Percentiles rank a stretch among this genome's conserved stretches.
These are phyloP conservation scores for Sclerurus mexicanus DNA, from an alignment of 2,113 vertebrate genomes.

Conservation along the genomic window DNA sequence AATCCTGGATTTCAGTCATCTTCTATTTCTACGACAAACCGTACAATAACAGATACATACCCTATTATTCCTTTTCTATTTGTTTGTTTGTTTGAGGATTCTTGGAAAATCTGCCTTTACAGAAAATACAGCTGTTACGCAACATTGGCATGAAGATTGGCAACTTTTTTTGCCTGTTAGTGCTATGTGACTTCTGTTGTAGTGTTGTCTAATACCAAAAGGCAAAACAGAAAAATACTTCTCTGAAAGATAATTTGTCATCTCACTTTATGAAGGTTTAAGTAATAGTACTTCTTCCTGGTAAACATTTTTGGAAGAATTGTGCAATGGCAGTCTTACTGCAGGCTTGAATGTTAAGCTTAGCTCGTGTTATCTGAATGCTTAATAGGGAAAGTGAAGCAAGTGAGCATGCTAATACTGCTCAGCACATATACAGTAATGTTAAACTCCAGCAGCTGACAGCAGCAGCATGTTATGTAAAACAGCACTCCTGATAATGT, in stretches of 20 bases:
- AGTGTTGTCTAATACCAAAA: not conserved
- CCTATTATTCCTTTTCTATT: not conserved
- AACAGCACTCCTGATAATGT: constrained; percentile 63
- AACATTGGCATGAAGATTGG: not conserved
- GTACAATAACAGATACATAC: not conserved
- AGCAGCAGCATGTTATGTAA: constrained; percentile 65
- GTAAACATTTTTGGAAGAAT: constrained; percentile 51
- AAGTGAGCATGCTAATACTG: constrained; percentile 8
- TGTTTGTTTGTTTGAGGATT: not conserved
- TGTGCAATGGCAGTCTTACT: constrained; percentile 7
- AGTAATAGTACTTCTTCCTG: not conserved
- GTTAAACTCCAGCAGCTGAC: constrained; percentile 40
- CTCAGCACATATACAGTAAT: constrained; percentile 67
- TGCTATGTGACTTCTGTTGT: not conserved
- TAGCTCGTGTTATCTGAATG: constrained; percentile 70
- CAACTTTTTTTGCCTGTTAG: constrained; percentile 35
- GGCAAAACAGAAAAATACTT: not conserved
- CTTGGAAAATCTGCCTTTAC: not conserved
- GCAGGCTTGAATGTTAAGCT: constrained; percentile 50
- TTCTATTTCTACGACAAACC: not conserved
- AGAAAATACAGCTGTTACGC: not conserved
- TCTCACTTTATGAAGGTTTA: not conserved
- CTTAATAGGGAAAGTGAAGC: constrained; percentile 49
- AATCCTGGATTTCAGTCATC: not conserved
- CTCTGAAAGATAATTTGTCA: not conserved